Percentiles rank a stretch among this genome's conserved stretches.
These are phyloP conservation scores for Notodonta dromedarius DNA, from an alignment of 2,888 invertebrate genomes.

Conservation along the genomic window DNA sequence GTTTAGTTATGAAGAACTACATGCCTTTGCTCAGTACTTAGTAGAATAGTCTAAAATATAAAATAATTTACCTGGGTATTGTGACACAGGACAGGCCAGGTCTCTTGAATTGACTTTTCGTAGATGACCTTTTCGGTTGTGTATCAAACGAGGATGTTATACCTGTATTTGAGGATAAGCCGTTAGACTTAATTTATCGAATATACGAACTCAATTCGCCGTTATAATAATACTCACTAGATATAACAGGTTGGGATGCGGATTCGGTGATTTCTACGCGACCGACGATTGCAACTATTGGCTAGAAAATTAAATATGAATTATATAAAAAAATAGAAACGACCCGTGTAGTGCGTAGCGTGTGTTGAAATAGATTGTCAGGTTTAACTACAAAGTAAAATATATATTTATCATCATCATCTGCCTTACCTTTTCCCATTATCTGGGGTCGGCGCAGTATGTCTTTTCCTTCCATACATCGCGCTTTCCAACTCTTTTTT, in stretches of 20 bases:
- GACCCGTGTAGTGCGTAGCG: neutral
- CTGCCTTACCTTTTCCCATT: too few species aligned
- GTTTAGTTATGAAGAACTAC: too few species aligned
- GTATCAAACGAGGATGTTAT: slow-evolving; percentile 70
- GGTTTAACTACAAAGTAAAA: too few species aligned
- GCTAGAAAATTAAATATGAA: slow-evolving; percentile 39
- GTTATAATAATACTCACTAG: slow-evolving; percentile 56
- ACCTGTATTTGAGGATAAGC: slow-evolving; percentile 48
- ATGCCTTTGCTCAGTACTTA: too few species aligned
- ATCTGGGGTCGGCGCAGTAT: too few species aligned
- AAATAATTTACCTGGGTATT: slow-evolving; percentile 61
- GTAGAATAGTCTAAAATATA: neutral
- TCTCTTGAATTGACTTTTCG: slow-evolving; percentile 72
- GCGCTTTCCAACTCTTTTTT: too few species aligned
- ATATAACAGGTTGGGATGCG: slow-evolving; percentile 75
- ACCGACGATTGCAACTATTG: slow-evolving; percentile 58
- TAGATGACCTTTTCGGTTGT: slow-evolving; percentile 69
- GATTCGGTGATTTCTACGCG: slow-evolving; percentile 77
- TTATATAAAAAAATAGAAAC: neutral
- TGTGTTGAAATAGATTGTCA: too few species aligned
- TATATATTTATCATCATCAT: too few species aligned
- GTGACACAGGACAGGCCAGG: slow-evolving; percentile 70
- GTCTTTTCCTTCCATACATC: too few species aligned
- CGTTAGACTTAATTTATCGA: neutral
- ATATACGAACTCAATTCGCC: neutral